phyloP scores from a whole-genome alignment of 2,888 invertebrate species.

The Pseudolycoriella hygida region DNA sequence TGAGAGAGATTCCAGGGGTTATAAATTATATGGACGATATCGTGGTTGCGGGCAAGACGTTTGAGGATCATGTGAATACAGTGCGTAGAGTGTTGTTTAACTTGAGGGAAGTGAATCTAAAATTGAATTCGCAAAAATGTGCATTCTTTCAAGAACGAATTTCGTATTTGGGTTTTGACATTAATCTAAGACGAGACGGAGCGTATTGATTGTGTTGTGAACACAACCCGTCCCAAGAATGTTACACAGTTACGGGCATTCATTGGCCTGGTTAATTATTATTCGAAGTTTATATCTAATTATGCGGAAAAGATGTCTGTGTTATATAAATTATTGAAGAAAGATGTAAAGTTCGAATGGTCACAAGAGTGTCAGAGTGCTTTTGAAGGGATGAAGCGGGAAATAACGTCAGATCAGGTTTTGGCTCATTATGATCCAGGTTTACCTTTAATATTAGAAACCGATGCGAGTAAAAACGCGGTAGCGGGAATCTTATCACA shows the following conservation, averaged over 20 bases:
- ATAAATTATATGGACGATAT: conserved; percentile 16
- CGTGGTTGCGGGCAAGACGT: conserved; percentile 13
- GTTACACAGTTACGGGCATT: conserved; percentile 15
- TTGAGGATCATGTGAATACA: conserved; percentile 13
- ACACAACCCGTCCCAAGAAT: conserved; percentile 13
- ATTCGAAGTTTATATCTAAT: conserved; percentile 19
- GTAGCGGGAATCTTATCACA: too few relatives aligned
- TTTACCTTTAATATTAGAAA: conserved; percentile 15
- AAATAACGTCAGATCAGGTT: conserved; percentile 13
- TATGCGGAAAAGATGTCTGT: conserved; percentile 9
- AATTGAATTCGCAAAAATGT: conserved; percentile 15
- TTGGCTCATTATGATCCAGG: conserved; percentile 16
- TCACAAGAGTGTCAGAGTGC: conserved; percentile 6
- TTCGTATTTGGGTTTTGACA: conserved; percentile 10
- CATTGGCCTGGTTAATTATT: conserved; percentile 20
- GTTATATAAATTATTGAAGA: too few relatives aligned
- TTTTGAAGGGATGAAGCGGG: conserved; percentile 15
- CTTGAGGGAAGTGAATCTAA: conserved; percentile 13
- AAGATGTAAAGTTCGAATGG: neutral
- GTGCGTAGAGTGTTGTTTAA: conserved; percentile 14
- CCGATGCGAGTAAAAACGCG: too few relatives aligned
- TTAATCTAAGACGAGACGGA: conserved; percentile 13
- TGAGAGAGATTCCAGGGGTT: conserved; percentile 15
- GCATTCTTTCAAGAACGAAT: conserved; percentile 9
- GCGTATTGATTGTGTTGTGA: too few relatives aligned